Conservation (phyloP, 2,797 vertebrate genomes). For the Trachops cirrhosus region DNA sequence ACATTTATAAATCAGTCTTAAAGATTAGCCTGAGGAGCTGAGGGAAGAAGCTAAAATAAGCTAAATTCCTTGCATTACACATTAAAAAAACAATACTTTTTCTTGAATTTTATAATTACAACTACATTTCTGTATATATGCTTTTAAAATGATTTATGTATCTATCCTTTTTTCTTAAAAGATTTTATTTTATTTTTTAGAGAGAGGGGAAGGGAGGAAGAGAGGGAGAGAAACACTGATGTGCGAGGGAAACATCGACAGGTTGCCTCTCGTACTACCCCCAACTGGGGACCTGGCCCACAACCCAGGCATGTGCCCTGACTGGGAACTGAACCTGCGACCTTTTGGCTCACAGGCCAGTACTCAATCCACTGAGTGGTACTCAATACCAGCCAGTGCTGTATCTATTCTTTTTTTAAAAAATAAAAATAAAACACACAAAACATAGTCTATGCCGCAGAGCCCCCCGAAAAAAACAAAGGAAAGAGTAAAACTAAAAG, state of each 20-base stretch:
- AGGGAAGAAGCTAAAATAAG: neutral
- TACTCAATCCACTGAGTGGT: neutral
- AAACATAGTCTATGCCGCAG: neutral
- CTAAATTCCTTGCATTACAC: neutral
- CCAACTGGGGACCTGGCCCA: neutral
- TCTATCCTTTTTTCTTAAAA: neutral
- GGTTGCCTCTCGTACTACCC: neutral
- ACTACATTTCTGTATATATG: neutral
- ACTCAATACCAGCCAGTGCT: neutral
- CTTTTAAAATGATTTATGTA: neutral
- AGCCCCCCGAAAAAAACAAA: neutral
- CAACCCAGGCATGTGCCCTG: too few relatives aligned
- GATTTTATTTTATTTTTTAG: neutral
- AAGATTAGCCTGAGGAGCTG: neutral
- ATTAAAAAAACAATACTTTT: slow-evolving; percentile 19
- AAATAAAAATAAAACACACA: neutral
- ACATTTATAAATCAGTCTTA: slow-evolving; percentile 7
- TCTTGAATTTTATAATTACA: slow-evolving; percentile 32
- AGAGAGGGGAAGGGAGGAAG: neutral
- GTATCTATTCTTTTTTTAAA: neutral
- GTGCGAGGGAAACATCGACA: neutral
- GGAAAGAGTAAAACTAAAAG: neutral
- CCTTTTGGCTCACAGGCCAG: neutral
- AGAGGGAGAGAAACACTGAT: neutral
- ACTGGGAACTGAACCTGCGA: neutral